These are phyloP conservation scores for Neodiprion pinetum DNA, from an alignment of 1,140 invertebrate genomes.

Conservation along the genomic window DNA sequence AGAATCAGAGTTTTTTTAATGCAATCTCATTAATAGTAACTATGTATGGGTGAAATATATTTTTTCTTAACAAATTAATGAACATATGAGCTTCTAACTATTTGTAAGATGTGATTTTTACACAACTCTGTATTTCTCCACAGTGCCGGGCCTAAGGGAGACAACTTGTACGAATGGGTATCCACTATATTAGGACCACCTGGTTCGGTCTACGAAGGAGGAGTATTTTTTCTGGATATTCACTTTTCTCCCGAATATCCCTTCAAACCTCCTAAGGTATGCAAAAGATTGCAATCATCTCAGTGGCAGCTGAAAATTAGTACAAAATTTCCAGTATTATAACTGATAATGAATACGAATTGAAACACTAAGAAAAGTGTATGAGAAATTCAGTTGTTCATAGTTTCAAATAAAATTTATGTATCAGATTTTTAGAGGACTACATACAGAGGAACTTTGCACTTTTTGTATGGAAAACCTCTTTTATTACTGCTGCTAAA, in stretches of 20 bases:
- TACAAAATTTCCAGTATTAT: no score
- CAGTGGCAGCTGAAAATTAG: no score
- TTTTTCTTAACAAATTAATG: background rate
- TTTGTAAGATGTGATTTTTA: no score
- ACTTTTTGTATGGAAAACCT: no score
- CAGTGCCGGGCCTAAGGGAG: constrained; percentile 95
- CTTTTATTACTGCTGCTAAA: no score
- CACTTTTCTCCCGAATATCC: constrained; percentile 96
- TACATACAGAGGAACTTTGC: no score
- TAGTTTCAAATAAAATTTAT: no score
- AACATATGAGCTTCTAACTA: no score
- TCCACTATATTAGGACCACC: constrained; percentile 95
- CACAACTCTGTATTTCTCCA: constrained; percentile 26
- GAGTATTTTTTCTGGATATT: constrained; percentile 95
- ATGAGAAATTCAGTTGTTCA: no score
- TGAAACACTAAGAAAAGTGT: no score
- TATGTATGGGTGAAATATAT: constrained; percentile 4
- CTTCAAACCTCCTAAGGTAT: constrained; percentile 95
- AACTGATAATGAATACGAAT: no score
- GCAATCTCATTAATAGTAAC: background rate
- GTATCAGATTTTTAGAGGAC: no score
- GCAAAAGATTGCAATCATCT: background rate
- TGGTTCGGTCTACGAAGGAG: constrained; percentile 93
- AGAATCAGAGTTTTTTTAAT: background rate
- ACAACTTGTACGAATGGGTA: constrained; percentile 98